Percentiles rank a stretch among this genome's conserved stretches.
Conservation (phyloP, 1,140 invertebrate species). For the Aporrectodea caliginosa region DNA sequence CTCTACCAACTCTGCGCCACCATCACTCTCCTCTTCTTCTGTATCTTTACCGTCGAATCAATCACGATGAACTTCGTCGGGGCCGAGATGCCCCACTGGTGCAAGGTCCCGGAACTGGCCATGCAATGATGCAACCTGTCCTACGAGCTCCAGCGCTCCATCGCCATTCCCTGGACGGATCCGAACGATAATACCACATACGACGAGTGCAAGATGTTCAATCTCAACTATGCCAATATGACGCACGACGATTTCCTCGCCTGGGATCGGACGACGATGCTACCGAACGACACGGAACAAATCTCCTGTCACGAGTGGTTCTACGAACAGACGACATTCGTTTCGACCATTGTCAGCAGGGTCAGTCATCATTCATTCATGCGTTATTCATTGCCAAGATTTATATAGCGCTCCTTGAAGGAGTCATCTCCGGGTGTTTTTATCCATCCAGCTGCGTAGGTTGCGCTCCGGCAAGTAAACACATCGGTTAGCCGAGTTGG, state of each 20-base stretch:
- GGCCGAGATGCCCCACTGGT: constrained; percentile 5
- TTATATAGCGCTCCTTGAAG: too few relatives aligned
- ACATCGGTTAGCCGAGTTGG: too few relatives aligned
- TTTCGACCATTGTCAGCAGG: constrained; percentile 16
- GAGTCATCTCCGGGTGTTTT: too few relatives aligned
- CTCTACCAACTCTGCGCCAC: background rate
- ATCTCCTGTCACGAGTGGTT: constrained; percentile 6
- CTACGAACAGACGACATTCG: constrained; percentile 22
- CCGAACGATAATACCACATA: background rate
- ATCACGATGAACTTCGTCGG: constrained; percentile 1
- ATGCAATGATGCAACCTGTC: too few relatives aligned
- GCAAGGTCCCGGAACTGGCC: background rate
- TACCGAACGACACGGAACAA: background rate
- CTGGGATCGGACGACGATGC: constrained; percentile 13
- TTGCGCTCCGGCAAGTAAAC: too few relatives aligned
- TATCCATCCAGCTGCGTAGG: too few relatives aligned
- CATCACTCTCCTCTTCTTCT: background rate
- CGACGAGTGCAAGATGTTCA: background rate
- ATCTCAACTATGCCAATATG: background rate
- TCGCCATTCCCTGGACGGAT: constrained; percentile 1
- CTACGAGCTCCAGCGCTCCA: background rate
- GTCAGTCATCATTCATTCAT: constrained; percentile 14
- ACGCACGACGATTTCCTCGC: constrained; percentile 4
- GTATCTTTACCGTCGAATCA: background rate
- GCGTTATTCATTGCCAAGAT: too few relatives aligned